Evolutionary conservation across 92 coral and sea anemone species (phyloP).

Genomic region (Diadumene lineata): DNA sequence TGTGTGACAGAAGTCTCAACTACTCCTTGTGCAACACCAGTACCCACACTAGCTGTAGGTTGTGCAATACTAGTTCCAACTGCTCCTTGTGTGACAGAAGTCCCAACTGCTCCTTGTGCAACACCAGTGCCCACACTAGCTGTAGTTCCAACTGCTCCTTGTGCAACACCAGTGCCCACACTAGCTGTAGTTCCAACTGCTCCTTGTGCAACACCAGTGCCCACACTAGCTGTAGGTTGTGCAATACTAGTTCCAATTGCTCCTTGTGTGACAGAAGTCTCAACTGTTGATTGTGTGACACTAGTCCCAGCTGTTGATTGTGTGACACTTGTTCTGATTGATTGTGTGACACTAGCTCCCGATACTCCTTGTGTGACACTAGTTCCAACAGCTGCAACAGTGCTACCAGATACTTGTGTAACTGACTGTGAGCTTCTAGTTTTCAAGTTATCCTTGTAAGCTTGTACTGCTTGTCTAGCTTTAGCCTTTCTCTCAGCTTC

Average conservation of each 20-base stretch:
- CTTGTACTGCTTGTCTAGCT: constrained; percentile 38
- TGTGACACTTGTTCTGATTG: background rate
- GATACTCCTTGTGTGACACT: background rate
- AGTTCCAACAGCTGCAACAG: background rate
- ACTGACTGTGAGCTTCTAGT: background rate
- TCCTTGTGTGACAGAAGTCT: constrained; percentile 1
- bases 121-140: background rate
- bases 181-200: background rate
- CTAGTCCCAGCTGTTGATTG: background rate
- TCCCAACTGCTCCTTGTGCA: background rate
- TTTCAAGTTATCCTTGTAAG: background rate
- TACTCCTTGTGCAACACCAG: background rate
- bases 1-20: background rate
- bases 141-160: background rate
- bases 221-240: background rate
- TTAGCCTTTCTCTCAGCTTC: constrained; percentile 53
- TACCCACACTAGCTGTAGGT: background rate
- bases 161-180: background rate
- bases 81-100: background rate
- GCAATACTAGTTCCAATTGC: background rate
- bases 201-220: background rate
- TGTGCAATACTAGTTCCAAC: background rate
- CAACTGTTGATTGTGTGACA: background rate
- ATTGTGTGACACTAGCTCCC: background rate
- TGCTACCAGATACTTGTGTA: constrained; percentile 10